phyloP scores from a whole-genome alignment of 2,113 vertebrate species.

The Muntiacus muntjak region DNA sequence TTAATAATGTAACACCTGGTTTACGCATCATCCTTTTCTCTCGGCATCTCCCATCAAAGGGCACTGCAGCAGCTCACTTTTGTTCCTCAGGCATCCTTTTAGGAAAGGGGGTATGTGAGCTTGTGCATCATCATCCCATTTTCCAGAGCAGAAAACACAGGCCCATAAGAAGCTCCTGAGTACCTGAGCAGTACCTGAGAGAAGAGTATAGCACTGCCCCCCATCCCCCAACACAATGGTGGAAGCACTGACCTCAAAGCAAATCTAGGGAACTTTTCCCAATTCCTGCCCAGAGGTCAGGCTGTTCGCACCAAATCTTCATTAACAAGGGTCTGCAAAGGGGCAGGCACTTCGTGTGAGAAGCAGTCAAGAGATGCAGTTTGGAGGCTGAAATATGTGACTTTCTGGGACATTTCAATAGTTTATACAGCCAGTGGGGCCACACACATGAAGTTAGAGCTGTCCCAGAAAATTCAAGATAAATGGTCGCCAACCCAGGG shows the following conservation, averaged over 20 bases:
- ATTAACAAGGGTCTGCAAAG: not conserved
- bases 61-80: not conserved
- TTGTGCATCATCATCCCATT: not conserved
- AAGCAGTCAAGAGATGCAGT: constrained; percentile 5
- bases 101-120: not conserved
- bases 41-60: not conserved
- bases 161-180: not conserved
- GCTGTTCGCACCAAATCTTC: constrained; percentile 28
- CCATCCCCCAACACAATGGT: not conserved
- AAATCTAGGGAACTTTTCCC: not conserved
- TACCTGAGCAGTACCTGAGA: not conserved
- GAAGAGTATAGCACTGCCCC: not conserved
- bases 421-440: constrained; percentile 26
- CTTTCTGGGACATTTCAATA: not conserved
- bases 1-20: not conserved
- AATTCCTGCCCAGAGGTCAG: not conserved
- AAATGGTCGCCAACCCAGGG: not conserved
- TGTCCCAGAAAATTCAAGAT: constrained; percentile 40
- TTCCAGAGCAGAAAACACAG: not conserved
- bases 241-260: not conserved
- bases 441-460: not conserved
- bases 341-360: not conserved
- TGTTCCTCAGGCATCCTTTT: not conserved
- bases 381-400: constrained; percentile 36
- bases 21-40: not conserved